These are phyloP conservation scores for Mnemiopsis leidyi DNA, from an alignment of 37 sponge, comb jelly and placozoan species.

Conservation along the genomic window DNA sequence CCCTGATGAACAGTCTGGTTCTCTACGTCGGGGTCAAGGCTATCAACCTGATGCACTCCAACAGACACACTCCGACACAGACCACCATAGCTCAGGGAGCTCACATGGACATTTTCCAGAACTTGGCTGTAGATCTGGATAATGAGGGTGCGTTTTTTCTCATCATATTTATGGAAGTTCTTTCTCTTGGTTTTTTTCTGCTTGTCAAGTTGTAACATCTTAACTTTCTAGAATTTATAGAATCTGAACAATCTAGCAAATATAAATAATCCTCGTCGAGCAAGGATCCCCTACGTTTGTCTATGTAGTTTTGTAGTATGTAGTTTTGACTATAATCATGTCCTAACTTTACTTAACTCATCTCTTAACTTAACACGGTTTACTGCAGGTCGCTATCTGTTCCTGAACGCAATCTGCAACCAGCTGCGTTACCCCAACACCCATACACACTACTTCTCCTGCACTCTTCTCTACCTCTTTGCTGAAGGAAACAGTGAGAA, in stretches of 20 bases:
- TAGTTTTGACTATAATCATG: too few species aligned
- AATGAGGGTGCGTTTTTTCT: constrained; percentile 91
- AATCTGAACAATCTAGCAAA: too few species aligned
- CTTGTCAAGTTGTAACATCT: too few species aligned
- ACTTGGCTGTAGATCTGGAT: constrained; percentile 88
- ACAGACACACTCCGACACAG: constrained; percentile 76
- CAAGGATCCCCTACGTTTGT: too few species aligned
- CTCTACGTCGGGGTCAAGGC: constrained; percentile 94
- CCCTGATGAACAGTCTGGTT: constrained; percentile 93
- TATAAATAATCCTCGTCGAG: too few species aligned
- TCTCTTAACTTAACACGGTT: neutral
- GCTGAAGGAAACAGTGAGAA: constrained; percentile 89
- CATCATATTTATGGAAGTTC: neutral
- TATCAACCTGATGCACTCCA: constrained; percentile 81
- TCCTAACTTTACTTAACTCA: too few species aligned
- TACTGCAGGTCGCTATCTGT: constrained; percentile 89
- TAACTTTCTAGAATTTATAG: too few species aligned
- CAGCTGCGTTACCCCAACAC: constrained; percentile 98
- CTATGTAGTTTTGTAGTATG: too few species aligned
- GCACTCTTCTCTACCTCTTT: constrained; percentile 92
- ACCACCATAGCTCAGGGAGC: constrained; percentile 87
- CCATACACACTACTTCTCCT: constrained; percentile 99
- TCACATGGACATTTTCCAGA: constrained; percentile 97
- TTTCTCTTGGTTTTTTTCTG: too few species aligned
- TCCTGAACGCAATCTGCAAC: constrained; percentile 97